Conservation (phyloP, 2,888 invertebrate genomes). For the Julus scandinavius region DNA sequence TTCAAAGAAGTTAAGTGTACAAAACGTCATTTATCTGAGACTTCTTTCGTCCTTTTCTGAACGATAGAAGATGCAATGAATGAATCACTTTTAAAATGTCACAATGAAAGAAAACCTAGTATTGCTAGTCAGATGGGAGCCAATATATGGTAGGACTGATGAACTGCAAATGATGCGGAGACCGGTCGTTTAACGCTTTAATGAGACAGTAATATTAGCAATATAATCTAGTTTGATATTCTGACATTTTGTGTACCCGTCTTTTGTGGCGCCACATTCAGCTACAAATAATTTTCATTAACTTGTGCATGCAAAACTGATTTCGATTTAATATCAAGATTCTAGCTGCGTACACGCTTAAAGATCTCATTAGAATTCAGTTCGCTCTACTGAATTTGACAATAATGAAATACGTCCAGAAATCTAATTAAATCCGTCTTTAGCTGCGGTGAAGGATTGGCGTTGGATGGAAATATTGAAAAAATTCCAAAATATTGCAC, state of each 20-base stretch:
- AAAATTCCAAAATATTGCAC: conserved; percentile 18
- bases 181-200: background rate
- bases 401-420: conserved; percentile 3
- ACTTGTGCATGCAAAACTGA: background rate
- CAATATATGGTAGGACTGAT: background rate
- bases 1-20: too few species aligned
- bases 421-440: conserved; percentile 11
- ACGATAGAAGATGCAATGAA: too few species aligned
- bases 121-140: background rate
- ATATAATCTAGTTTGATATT: background rate
- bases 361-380: conserved; percentile 10
- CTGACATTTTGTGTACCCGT: background rate
- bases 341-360: background rate
- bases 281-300: background rate
- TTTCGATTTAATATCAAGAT: conserved; percentile 18
- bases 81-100: too few species aligned
- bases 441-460: background rate
- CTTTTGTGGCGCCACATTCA: background rate
- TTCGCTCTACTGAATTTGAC: background rate
- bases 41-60: too few species aligned
- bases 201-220: background rate
- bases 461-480: background rate
- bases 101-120: too few species aligned
- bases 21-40: too few species aligned
- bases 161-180: background rate